Percentiles rank a stretch among this genome's conserved stretches.
Evolutionary conservation across 2,888 invertebrate species (phyloP).

Genomic region (Petrolisthes manimaculis): DNA sequence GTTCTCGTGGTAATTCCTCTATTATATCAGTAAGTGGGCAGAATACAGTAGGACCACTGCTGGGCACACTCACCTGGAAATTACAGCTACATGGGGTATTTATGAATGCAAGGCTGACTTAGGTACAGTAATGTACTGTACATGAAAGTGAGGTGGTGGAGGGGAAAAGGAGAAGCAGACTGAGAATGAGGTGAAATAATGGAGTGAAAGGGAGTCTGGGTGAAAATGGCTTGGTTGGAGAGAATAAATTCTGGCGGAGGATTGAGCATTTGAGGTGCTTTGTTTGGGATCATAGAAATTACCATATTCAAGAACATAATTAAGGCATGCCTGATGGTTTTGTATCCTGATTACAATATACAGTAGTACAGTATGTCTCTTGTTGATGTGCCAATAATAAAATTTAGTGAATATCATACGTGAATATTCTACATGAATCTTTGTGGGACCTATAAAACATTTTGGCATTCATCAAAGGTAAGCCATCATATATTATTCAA

Average conservation of each 20-base stretch:
- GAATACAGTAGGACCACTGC: conserved; percentile 57
- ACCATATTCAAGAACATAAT: too few species aligned
- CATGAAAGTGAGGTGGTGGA: background rate
- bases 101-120: background rate
- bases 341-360: too few species aligned
- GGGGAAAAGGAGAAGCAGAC: background rate
- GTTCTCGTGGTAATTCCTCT: conserved; percentile 39
- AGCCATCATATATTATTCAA: too few species aligned
- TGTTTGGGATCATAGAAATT: too few species aligned
- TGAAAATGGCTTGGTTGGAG: background rate
- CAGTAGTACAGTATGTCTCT: too few species aligned
- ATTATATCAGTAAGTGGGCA: conserved; percentile 55
- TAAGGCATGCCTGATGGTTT: too few species aligned
- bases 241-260: background rate
- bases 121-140: background rate
- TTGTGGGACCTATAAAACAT: too few species aligned
- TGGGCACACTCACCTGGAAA: conserved; percentile 36
- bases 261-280: too few species aligned
- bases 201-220: background rate
- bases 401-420: too few species aligned
- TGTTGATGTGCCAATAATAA: too few species aligned
- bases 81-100: background rate
- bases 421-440: too few species aligned
- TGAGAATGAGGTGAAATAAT: background rate
- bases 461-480: too few species aligned